These are phyloP conservation scores for Phrynocephalus versicolor DNA, from an alignment of 2,113 vertebrate species.

Conservation along the genomic window DNA sequence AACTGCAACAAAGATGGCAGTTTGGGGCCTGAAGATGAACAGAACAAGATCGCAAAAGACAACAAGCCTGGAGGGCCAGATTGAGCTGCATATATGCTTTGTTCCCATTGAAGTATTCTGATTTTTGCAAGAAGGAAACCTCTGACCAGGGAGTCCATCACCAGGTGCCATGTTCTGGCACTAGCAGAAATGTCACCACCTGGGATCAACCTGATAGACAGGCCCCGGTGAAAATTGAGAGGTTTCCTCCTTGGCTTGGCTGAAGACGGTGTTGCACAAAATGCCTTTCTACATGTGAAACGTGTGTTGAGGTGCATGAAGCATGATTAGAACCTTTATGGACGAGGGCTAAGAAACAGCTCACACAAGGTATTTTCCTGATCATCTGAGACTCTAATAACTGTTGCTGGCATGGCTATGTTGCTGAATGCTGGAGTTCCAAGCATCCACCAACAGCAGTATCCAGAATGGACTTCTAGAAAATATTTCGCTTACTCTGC, in stretches of 20 bases:
- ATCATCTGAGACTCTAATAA: background rate
- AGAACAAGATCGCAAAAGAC: slow-evolving; percentile 41
- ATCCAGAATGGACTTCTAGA: background rate
- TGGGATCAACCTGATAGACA: background rate
- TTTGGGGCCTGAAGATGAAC: background rate
- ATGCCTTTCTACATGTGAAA: background rate
- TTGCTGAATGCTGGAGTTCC: background rate
- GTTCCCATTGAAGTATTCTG: slow-evolving; percentile 20
- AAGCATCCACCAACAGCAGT: background rate
- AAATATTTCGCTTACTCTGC: background rate
- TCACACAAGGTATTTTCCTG: background rate
- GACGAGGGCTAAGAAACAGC: background rate
- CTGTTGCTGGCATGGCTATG: too few species aligned
- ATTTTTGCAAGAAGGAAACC: slow-evolving; percentile 11
- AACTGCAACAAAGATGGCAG: slow-evolving; percentile 30
- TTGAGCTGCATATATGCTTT: slow-evolving; percentile 16
- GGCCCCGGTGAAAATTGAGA: background rate
- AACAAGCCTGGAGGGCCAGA: slow-evolving; percentile 14
- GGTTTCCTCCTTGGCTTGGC: background rate
- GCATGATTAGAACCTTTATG: background rate
- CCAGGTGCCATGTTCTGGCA: background rate
- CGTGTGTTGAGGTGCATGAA: background rate
- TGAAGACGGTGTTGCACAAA: background rate
- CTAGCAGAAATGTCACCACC: background rate
- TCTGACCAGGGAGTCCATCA: background rate